Evolutionary conservation across 2,888 invertebrate genomes (phyloP).

Genomic region (Tenodera sinensis): DNA sequence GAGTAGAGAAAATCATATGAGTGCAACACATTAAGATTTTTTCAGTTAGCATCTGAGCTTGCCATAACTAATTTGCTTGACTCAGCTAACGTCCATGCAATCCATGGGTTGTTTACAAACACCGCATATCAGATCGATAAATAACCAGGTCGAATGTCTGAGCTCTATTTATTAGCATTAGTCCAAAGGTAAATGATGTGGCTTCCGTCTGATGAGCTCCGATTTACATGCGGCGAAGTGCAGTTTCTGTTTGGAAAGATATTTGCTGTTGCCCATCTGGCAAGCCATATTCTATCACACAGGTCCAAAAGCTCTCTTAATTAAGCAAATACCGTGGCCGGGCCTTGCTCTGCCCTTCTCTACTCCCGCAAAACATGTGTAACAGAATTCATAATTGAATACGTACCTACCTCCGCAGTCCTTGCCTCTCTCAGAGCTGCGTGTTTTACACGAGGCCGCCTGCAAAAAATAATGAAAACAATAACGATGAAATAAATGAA

Average conservation of each 20-base stretch:
- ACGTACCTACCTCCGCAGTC: background rate
- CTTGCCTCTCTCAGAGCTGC: background rate
- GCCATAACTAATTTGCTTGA: no score
- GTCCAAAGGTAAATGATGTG: no score
- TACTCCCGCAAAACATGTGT: background rate
- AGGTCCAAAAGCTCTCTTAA: background rate
- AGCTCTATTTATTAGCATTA: no score
- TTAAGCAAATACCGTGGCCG: background rate
- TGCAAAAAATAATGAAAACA: background rate
- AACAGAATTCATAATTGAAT: background rate
- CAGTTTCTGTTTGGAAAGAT: background rate
- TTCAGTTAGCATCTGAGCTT: no score
- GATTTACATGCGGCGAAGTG: no score
- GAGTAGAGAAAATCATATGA: no score
- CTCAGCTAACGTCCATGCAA: no score
- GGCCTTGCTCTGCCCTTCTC: background rate
- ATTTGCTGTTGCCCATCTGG: background rate
- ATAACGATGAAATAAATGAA: background rate
- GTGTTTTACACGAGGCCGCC: background rate
- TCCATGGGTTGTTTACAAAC: no score
- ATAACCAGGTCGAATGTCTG: no score
- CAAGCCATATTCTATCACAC: background rate
- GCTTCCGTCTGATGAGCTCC: background rate
- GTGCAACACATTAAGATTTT: no score
- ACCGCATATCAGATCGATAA: no score